Percentiles rank a stretch among this genome's conserved stretches.
Evolutionary conservation across 2,113 vertebrate genomes (phyloP).

Genomic region (Egretta garzetta): DNA sequence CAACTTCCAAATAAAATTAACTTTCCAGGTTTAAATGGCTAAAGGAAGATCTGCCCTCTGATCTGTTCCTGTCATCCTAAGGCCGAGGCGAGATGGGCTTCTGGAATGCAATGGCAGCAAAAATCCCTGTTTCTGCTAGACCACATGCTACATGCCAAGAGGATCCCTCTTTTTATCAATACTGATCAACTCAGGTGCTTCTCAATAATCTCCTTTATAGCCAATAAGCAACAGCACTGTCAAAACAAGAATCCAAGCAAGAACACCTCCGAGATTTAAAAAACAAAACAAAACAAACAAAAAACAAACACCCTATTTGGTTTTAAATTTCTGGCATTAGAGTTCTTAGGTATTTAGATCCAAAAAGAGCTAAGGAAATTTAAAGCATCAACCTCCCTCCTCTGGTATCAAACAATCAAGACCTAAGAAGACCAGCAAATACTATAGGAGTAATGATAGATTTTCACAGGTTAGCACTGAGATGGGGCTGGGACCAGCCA

Average conservation of each 20-base stretch:
- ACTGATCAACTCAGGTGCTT: background rate
- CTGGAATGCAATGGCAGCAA: background rate
- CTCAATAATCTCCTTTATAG: background rate
- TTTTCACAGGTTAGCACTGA: background rate
- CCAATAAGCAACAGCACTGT: background rate
- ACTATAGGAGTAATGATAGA: background rate
- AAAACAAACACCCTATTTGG: background rate
- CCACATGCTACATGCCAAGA: background rate
- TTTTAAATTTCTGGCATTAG: background rate
- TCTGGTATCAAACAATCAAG: background rate
- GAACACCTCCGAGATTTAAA: background rate
- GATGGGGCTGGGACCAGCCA: background rate
- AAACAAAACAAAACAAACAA: background rate
- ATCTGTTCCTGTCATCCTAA: background rate
- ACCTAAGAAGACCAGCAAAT: background rate
- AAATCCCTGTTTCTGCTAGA: background rate
- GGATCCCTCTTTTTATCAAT: background rate
- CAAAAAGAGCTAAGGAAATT: background rate
- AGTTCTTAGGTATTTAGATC: background rate
- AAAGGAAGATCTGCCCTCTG: background rate
- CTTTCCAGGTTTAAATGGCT: background rate
- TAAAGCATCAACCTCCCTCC: background rate
- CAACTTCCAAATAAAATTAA: background rate
- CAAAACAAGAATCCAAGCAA: background rate
- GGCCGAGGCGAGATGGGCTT: background rate